Percentiles rank a stretch among this genome's conserved stretches.
Evolutionary conservation across 2,888 invertebrate species (phyloP).

Genomic region (Dascillus cervinus): DNA sequence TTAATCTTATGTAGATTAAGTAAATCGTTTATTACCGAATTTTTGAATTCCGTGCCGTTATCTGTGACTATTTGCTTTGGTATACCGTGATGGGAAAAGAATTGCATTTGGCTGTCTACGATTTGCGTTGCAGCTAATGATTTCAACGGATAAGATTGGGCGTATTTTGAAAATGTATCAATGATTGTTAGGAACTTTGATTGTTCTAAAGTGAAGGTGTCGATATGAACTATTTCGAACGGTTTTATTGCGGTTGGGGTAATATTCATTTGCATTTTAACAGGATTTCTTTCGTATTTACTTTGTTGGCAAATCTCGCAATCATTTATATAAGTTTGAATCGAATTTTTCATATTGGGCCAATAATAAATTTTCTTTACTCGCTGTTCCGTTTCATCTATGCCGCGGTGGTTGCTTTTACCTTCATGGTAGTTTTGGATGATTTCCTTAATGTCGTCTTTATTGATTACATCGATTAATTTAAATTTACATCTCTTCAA

Average conservation of each 20-base stretch:
- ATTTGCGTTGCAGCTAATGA: no score
- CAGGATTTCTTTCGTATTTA: constrained; percentile 11
- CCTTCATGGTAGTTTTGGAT: constrained; percentile 15
- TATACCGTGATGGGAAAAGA: constrained; percentile 2
- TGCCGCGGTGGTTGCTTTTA: constrained; percentile 12
- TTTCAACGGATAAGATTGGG: no score
- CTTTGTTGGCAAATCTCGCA: constrained; percentile 2
- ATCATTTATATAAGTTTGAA: constrained; percentile 12
- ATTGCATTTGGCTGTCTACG: no score
- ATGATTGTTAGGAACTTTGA: constrained; percentile 1
- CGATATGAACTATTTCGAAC: constrained; percentile 3
- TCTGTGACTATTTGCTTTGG: constrained; percentile 2
- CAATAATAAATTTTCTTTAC: constrained; percentile 12
- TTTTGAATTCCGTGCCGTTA: constrained; percentile 1
- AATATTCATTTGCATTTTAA: constrained; percentile 2
- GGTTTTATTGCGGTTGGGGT: constrained; percentile 2
- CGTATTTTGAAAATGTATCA: constrained; percentile 3
- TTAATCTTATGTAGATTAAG: constrained; percentile 12
- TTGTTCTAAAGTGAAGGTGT: constrained; percentile 3
- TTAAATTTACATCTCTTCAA: constrained; percentile 12
- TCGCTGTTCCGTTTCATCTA: constrained; percentile 12
- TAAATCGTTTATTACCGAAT: no score
- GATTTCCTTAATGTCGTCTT: constrained; percentile 8
- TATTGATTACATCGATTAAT: constrained; percentile 10
- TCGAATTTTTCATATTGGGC: constrained; percentile 14